Conservation (phyloP, 1,140 invertebrate species). For the Ctenoplectra terminalis region DNA sequence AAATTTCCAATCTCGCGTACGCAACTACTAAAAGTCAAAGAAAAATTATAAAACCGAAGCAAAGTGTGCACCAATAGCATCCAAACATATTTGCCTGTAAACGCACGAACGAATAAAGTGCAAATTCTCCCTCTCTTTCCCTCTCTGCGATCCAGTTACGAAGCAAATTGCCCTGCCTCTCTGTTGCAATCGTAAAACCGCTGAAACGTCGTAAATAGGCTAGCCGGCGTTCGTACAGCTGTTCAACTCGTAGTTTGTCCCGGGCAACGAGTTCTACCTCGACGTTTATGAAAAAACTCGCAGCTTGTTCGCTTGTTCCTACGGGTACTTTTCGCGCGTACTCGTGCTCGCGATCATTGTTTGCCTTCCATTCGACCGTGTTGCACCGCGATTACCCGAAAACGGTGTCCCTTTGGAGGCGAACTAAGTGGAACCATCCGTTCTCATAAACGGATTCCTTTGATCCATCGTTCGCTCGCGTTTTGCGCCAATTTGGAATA, state of each 20-base stretch:
- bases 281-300: conserved; percentile 17
- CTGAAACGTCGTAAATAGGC: neutral
- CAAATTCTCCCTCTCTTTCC: no score
- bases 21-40: no score
- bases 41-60: no score
- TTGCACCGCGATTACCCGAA: neutral
- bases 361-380: neutral
- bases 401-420: conserved; percentile 13
- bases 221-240: neutral
- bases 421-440: neutral
- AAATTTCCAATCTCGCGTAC: no score
- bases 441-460: neutral
- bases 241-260: conserved; percentile 9
- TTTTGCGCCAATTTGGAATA: no score
- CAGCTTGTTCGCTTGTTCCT: neutral
- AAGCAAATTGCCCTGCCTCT: neutral
- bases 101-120: no score
- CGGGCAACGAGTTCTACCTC: neutral
- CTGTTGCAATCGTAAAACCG: conserved; percentile 1
- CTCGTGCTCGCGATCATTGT: neutral
- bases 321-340: neutral
- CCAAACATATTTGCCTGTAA: no score
- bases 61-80: no score
- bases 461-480: neutral
- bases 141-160: conserved; percentile 1